phyloP scores from a whole-genome alignment of 2,797 vertebrate genomes.

The Valencia hispanica region DNA sequence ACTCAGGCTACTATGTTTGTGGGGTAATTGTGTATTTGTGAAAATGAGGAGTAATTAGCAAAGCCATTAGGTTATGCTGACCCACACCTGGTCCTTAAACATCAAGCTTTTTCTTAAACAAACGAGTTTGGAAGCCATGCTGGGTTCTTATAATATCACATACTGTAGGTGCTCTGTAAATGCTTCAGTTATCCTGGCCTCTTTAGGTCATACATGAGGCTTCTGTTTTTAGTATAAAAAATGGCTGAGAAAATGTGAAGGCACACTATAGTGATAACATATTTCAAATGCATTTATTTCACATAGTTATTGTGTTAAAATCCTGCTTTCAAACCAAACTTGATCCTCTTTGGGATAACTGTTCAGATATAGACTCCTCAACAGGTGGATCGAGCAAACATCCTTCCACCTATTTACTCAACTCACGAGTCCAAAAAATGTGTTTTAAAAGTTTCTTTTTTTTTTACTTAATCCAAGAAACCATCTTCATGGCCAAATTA shows the following conservation, averaged over 20 bases:
- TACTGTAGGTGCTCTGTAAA: too few relatives aligned
- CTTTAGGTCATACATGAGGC: neutral
- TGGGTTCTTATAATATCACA: neutral
- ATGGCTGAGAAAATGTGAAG: neutral
- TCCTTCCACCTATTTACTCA: neutral
- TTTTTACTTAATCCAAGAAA: neutral
- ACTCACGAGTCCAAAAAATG: neutral
- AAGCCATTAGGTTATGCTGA: slow-evolving; percentile 39
- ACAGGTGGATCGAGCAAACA: neutral
- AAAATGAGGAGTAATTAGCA: slow-evolving; percentile 63
- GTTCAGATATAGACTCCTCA: neutral
- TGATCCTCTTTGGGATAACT: neutral
- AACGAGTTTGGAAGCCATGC: neutral
- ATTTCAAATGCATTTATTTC: neutral
- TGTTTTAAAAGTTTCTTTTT: neutral
- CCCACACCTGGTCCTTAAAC: slow-evolving; percentile 5
- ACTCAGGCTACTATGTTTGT: slow-evolving; percentile 40
- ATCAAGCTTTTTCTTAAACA: neutral
- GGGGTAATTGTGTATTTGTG: slow-evolving; percentile 45
- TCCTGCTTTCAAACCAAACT: neutral
- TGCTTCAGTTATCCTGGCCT: neutral
- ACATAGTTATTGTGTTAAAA: neutral
- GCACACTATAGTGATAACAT: neutral
- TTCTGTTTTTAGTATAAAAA: neutral
- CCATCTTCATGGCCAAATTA: neutral